phyloP scores from a whole-genome alignment of 53 echinoderm and acorn worm species.

The Crossaster papposus region DNA sequence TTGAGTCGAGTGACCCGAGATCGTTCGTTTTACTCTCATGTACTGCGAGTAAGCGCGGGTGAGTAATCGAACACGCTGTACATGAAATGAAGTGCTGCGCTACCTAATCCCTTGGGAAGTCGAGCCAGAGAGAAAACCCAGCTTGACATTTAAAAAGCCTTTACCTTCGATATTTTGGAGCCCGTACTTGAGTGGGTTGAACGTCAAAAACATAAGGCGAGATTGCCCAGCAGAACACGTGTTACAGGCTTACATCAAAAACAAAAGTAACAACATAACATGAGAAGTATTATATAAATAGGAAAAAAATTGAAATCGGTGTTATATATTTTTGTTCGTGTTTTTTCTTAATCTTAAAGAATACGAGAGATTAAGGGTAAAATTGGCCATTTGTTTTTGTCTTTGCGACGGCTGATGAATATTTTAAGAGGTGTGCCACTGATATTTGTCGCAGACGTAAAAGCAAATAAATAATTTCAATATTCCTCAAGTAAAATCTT shows the following conservation, averaged over 20 bases:
- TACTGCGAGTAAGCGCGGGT: too few relatives aligned
- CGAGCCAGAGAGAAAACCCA: conserved; percentile 12
- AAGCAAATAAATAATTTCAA: too few relatives aligned
- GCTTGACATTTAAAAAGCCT: conserved; percentile 27
- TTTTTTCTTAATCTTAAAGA: not conserved
- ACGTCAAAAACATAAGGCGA: not conserved
- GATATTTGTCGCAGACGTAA: too few relatives aligned
- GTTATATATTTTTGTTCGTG: not conserved
- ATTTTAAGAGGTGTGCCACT: too few relatives aligned
- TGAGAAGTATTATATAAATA: not conserved
- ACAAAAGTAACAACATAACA: not conserved
- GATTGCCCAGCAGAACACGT: conserved; percentile 17
- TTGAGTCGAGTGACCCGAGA: too few relatives aligned
- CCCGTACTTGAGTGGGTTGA: conserved; percentile 39
- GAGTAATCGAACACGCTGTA: too few relatives aligned
- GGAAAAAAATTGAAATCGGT: not conserved
- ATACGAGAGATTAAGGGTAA: not conserved
- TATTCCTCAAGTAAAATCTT: too few relatives aligned
- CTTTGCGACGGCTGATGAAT: too few relatives aligned
- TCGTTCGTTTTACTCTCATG: too few relatives aligned
- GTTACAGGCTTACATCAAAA: conserved; percentile 33
- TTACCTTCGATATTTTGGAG: conserved; percentile 55
- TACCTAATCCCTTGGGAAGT: conserved; percentile 44
- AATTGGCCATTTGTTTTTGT: not conserved
- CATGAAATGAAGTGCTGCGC: not conserved